Evolutionary conservation across 2,888 invertebrate species (phyloP).

Genomic region (Macrosoma leucophasiata): DNA sequence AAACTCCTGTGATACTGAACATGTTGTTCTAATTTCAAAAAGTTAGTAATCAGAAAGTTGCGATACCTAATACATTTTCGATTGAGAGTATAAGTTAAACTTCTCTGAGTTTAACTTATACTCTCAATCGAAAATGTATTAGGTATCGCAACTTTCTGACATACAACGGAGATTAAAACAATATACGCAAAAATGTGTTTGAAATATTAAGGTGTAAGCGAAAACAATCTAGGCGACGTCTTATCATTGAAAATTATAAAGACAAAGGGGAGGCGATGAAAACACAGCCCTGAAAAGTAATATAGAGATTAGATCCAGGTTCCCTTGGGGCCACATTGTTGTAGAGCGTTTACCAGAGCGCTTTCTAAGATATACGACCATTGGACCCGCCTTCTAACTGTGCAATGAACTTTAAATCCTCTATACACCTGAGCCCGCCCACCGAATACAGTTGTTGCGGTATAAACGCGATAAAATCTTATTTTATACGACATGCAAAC

Average conservation of each 20-base stretch:
- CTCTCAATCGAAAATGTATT: too few species aligned
- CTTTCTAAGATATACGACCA: constrained; percentile 59
- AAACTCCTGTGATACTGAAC: too few species aligned
- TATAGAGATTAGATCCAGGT: constrained; percentile 39
- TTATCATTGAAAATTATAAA: constrained; percentile 9
- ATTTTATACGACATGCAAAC: constrained; percentile 24
- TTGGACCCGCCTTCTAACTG: constrained; percentile 57
- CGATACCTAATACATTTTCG: too few species aligned
- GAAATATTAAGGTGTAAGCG: too few species aligned
- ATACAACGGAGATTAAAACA: not conserved
- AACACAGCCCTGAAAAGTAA: constrained; percentile 28
- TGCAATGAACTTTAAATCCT: constrained; percentile 70
- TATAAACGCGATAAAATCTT: constrained; percentile 34
- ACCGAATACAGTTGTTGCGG: constrained; percentile 64
- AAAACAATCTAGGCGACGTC: too few species aligned
- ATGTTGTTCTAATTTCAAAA: too few species aligned
- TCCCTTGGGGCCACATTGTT: constrained; percentile 42
- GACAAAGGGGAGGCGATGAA: constrained; percentile 6
- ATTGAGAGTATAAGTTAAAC: too few species aligned
- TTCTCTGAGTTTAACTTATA: too few species aligned
- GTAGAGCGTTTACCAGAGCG: constrained; percentile 52
- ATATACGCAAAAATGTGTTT: too few species aligned
- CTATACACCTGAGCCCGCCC: constrained; percentile 62
- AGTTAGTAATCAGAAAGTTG: too few species aligned
- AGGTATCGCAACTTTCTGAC: not conserved